A percentile compares a stretch with the other conserved stretches of the same genome.
phyloP scores from a whole-genome alignment of 2,797 vertebrate genomes.

The Pseudochirops corinnae region DNA sequence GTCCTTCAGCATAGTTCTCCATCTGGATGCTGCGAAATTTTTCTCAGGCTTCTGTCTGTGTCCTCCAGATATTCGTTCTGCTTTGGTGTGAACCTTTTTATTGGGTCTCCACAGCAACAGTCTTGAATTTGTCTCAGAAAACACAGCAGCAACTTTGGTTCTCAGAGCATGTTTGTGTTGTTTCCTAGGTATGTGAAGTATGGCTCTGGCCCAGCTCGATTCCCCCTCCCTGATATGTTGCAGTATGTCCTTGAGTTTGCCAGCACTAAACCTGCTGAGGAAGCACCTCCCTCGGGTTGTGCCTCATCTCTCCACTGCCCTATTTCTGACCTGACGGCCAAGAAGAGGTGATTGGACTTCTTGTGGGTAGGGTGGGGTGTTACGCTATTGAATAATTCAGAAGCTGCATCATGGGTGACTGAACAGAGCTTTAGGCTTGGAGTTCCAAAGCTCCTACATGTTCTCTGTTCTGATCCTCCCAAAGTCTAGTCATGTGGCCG shows the following conservation, averaged over 20 bases:
- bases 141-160: background rate
- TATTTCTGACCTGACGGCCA: constrained; percentile 67
- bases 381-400: background rate
- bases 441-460: background rate
- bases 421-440: background rate
- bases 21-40: constrained; percentile 26
- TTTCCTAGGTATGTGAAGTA: constrained; percentile 92
- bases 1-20: background rate
- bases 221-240: constrained; percentile 95
- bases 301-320: constrained; percentile 67
- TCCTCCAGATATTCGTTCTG: background rate
- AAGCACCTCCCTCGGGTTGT: constrained; percentile 71
- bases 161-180: constrained; percentile 6
- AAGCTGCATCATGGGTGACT: background rate
- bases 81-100: background rate
- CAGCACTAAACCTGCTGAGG: constrained; percentile 86
- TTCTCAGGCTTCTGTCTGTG: background rate
- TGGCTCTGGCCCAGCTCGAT: constrained; percentile 92
- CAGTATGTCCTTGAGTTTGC: constrained; percentile 95
- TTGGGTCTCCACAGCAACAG: background rate
- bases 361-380: background rate
- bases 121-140: constrained; percentile 35
- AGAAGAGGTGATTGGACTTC: constrained; percentile 85
- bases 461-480: background rate
- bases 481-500: background rate